phyloP scores from a whole-genome alignment of 2,888 invertebrate species.

The Chrysotoxum bicinctum region DNA sequence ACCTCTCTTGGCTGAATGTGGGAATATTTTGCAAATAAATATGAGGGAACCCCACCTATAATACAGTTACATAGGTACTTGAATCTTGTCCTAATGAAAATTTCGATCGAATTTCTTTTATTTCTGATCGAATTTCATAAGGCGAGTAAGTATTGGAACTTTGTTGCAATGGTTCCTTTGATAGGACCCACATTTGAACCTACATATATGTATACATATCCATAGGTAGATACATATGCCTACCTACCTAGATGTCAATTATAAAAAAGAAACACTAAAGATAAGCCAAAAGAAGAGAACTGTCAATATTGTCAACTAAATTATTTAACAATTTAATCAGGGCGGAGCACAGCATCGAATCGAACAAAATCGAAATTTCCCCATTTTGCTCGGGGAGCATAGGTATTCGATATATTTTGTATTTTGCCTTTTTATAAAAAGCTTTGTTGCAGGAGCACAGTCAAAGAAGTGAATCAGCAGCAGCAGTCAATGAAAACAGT shows the following conservation, averaged over 20 bases:
- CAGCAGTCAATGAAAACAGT: constrained; percentile 25
- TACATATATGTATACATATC: too few species aligned
- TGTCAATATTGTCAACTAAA: background rate
- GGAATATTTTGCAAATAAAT: background rate
- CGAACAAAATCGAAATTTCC: constrained; percentile 64
- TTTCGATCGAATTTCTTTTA: background rate
- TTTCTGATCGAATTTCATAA: background rate
- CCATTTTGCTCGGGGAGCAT: constrained; percentile 48
- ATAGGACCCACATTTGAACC: too few species aligned
- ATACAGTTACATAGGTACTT: too few species aligned
- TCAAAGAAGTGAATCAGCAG: constrained; percentile 14
- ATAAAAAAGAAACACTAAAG: background rate
- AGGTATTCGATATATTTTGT: constrained; percentile 52
- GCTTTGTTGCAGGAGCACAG: constrained; percentile 48
- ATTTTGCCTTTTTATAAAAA: constrained; percentile 23
- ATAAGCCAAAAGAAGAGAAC: background rate
- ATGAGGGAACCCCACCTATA: background rate
- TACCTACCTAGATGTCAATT: background rate
- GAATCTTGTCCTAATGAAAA: background rate
- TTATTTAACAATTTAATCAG: constrained; percentile 49
- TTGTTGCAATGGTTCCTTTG: too few species aligned
- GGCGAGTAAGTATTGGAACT: too few species aligned
- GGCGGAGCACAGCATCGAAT: constrained; percentile 64
- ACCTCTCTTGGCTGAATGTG: background rate
- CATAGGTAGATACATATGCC: too few species aligned